Base-by-base conservation (phyloP, 2,113 vertebrate genomes). In the Oostethus manadensis region DNA sequence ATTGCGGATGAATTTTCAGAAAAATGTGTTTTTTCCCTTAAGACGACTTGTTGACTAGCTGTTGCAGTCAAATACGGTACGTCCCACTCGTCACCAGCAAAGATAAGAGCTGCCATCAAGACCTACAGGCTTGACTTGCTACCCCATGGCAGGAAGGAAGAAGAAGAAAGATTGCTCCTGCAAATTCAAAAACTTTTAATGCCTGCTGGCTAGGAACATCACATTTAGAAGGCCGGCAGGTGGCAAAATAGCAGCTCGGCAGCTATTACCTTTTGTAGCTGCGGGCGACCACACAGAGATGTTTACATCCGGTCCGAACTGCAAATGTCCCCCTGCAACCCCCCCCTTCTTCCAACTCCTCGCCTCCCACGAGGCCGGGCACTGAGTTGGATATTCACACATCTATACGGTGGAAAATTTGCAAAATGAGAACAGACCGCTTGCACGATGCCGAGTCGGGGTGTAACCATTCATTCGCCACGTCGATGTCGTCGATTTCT, bases 211-310 rank as follows among this genome's bases (percentile, higher is more conserved):
- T 40, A 56, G 13, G 38, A 42, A 42, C 11, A 42, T 55, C 16
- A 38, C 33, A 38, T 14, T 20, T 38, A 40, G 10, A 35, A 18
- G 21, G 8, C 8, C 16, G 26, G 42, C 26, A 13, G 60, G 14
- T 51, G 10, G 22, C 49, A 26, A 26, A 56, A 20, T 48, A 26
- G 58, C 17, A 48, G 3, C 7, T 20, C 51, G 26, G 45, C 46
- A 51, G 58, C 23, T 58, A 11, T 38, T 49, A n/a, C 13, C 23
- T 7, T 46, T 45, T 66, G 51, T 60, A 46, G 26, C 44, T 55
- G 51, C 7, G 14, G 10, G 46, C 17, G 53, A 64, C 33, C 14
- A 48, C 20, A n/a, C 8, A n/a, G 13, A 33, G 14, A 51, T 53
- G 17, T 53, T 53, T 53, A 53, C 51, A 53, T 53, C 33, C 17